These are phyloP conservation scores for Podarcis lilfordi DNA, from an alignment of 2,797 vertebrate genomes.

Conservation along the genomic window DNA sequence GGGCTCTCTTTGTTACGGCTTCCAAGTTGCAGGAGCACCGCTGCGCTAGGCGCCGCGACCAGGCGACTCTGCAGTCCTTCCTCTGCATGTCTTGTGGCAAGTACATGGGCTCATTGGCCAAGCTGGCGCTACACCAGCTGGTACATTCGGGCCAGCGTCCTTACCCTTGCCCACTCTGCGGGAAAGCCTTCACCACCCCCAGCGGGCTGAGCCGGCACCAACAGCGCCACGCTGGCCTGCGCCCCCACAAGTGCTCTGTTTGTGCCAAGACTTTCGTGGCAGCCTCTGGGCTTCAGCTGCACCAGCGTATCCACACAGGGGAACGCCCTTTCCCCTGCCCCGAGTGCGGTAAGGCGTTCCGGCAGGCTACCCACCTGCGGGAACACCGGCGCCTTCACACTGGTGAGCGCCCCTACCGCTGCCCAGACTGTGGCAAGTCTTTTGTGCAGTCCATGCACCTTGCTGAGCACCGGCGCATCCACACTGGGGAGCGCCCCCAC, in stretches of 20 bases:
- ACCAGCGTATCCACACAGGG: conserved; percentile 88
- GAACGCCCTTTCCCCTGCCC: conserved; percentile 69
- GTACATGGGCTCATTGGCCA: conserved; percentile 83
- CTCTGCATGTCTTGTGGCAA: conserved; percentile 84
- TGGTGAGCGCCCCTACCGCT: conserved; percentile 73
- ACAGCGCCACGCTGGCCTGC: conserved; percentile 87
- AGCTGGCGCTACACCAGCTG: conserved; percentile 67
- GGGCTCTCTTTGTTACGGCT: conserved; percentile 48
- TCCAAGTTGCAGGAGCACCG: conserved; percentile 47
- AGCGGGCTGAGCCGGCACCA: conserved; percentile 87
- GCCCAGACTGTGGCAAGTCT: conserved; percentile 82
- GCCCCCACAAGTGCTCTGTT: conserved; percentile 86
- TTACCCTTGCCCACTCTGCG: conserved; percentile 80
- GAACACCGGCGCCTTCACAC: conserved; percentile 41
- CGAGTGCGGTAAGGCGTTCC: conserved; percentile 54
- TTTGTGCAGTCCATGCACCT: conserved; percentile 86
- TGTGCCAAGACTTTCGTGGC: conserved; percentile 92
- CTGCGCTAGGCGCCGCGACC: conserved; percentile 33
- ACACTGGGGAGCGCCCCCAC: conserved; percentile 90
- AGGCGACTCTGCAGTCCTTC: conserved; percentile 51
- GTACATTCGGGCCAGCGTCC: conserved; percentile 55
- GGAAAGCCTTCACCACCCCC: conserved; percentile 84
- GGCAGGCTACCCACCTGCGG: conserved; percentile 65
- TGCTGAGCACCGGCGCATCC: conserved; percentile 84
- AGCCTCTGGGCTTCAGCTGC: conserved; percentile 86